phyloP scores from a whole-genome alignment of 2,797 vertebrate genomes.

The Octomys mimax region DNA sequence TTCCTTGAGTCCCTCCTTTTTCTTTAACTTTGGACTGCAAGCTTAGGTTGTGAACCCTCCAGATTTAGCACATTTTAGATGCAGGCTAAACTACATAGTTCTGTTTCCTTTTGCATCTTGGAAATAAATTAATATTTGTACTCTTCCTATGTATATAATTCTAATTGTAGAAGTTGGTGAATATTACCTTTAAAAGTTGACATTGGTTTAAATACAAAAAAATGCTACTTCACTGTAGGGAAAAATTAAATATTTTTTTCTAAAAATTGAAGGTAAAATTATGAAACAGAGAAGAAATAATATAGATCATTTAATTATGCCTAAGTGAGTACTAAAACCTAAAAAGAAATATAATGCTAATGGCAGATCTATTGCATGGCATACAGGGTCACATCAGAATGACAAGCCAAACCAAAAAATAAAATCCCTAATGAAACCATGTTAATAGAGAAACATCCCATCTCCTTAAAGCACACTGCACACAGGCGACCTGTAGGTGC shows the following conservation, averaged over 20 bases:
- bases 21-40: no score
- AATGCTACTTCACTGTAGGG: not conserved
- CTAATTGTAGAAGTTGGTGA: not conserved
- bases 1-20: no score
- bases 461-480: not conserved
- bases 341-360: slow-evolving; percentile 43
- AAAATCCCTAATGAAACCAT: slow-evolving; percentile 17
- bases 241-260: slow-evolving; percentile 55
- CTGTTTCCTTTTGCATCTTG: not conserved
- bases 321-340: slow-evolving; percentile 35
- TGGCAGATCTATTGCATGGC: slow-evolving; percentile 11
- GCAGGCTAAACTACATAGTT: slow-evolving; percentile 35
- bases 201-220: slow-evolving; percentile 40
- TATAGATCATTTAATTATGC: slow-evolving; percentile 41
- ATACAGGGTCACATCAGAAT: slow-evolving; percentile 10
- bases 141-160: not conserved
- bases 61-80: slow-evolving; percentile 35
- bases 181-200: slow-evolving; percentile 59
- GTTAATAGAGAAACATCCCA: slow-evolving; percentile 59
- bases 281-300: slow-evolving; percentile 51
- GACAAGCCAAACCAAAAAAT: slow-evolving; percentile 7
- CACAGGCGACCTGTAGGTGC: not conserved
- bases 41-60: no score
- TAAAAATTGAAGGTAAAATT: slow-evolving; percentile 22
- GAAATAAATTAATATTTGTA: slow-evolving; percentile 43